phyloP scores from a whole-genome alignment of 1,140 invertebrate species.

The Monomorium pharaonis region DNA sequence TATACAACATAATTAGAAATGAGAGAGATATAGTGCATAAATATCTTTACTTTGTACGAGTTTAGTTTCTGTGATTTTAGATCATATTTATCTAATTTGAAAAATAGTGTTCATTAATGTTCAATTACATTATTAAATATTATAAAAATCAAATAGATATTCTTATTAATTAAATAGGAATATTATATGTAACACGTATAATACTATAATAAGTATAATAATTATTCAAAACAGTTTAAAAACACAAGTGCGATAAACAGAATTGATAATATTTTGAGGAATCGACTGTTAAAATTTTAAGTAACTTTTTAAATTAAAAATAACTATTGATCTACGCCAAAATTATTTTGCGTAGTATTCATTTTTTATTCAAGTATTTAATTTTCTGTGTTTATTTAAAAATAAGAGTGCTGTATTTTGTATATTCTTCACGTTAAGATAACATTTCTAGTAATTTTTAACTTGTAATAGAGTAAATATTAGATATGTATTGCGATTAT shows the following conservation, averaged over 20 bases:
- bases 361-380: background rate
- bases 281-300: background rate
- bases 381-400: background rate
- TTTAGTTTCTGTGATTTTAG: background rate
- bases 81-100: background rate
- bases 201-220: background rate
- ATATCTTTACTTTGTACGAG: background rate
- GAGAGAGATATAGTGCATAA: background rate
- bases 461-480: background rate
- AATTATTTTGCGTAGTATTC: background rate
- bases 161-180: background rate
- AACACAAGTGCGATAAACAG: background rate
- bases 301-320: background rate
- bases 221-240: conserved; percentile 2
- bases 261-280: background rate
- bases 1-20: background rate
- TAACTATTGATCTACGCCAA: background rate
- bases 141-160: background rate
- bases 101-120: background rate
- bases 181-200: background rate
- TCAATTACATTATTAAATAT: background rate
- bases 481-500: background rate
- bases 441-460: background rate
- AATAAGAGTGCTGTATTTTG: background rate
- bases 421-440: background rate